Percentiles rank a stretch among this genome's conserved stretches.
Conservation (phyloP, 2,113 vertebrate genomes). For the Felis catus region DNA sequence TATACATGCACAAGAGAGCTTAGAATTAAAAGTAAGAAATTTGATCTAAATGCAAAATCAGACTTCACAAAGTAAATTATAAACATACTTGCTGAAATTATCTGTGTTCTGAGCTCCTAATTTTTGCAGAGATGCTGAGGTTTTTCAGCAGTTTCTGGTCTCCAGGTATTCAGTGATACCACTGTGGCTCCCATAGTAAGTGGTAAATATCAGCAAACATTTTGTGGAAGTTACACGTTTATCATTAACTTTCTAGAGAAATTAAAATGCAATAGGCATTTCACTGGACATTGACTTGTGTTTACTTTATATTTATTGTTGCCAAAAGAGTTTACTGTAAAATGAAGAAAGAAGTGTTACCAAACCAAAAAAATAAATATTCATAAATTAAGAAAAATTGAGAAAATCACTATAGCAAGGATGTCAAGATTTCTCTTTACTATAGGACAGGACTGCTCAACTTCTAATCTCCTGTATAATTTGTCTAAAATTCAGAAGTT, state of each 20-base stretch:
- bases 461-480: background rate
- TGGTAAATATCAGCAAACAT: background rate
- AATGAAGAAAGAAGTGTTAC: background rate
- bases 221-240: background rate
- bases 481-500: background rate
- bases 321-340: background rate
- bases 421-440: background rate
- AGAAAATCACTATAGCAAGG: background rate
- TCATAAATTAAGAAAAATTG: background rate
- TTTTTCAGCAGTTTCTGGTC: background rate
- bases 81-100: background rate
- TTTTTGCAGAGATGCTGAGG: background rate
- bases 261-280: background rate
- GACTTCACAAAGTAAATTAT: background rate
- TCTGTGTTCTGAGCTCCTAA: background rate
- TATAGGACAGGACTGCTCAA: background rate
- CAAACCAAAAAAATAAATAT: background rate
- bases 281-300: background rate
- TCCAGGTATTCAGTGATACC: background rate
- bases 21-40: constrained; percentile 28
- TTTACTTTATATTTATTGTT: background rate
- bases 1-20: background rate
- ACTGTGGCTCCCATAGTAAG: background rate
- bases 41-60: background rate
- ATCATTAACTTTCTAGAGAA: background rate